Base-by-base conservation (phyloP, 2,113 vertebrate genomes). In the Muntiacus reevesi region DNA sequence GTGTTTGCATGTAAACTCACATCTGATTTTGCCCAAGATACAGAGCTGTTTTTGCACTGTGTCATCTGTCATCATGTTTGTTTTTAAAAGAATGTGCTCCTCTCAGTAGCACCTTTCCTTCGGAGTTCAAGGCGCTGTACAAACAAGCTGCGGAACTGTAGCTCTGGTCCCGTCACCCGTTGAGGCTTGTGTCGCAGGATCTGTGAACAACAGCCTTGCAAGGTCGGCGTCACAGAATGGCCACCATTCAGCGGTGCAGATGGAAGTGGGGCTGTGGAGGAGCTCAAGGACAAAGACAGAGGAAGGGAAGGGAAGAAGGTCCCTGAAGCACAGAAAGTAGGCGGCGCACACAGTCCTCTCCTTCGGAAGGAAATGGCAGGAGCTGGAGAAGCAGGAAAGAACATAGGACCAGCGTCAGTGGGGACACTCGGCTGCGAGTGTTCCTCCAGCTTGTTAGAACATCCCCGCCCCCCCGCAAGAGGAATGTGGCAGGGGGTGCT, bases 101-200 rank as follows among this genome's bases (percentile, higher is more conserved):
- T 79, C 57, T 55, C 30, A 43, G 1, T 62, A 40, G 15, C 7
- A 67, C 60, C 23, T 92, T 89, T 47, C 50, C 83, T 93, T 30
- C 85, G 50, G 91, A 90, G 85, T 85, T 96, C 79, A 82, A 92
- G 87, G 81, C 33, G 25, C 28, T 89, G 62, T 83, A 40, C 27
- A 62, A n/a, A 62, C 91, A 47, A 71, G 30, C 60, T 62, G 33
- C 84, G 54, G 27, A 57, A 87, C 50, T 45, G 14, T 43, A 19
- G 21, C 85, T 86, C 47, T 25, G 25, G 30, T 40, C 28, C 82
- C 50, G 4, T 40, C 30, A 21, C 82, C 50, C 47, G 0, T 0
- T 0, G 30, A 83, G 71, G 36, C 71, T 9, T 33, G 67, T 60
- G 91, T 62, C 74, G 0, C 0, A 3, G n/a, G 55, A 11, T 36